Base-by-base conservation (phyloP, 2,888 invertebrate genomes). In the Neoascia interrupta region DNA sequence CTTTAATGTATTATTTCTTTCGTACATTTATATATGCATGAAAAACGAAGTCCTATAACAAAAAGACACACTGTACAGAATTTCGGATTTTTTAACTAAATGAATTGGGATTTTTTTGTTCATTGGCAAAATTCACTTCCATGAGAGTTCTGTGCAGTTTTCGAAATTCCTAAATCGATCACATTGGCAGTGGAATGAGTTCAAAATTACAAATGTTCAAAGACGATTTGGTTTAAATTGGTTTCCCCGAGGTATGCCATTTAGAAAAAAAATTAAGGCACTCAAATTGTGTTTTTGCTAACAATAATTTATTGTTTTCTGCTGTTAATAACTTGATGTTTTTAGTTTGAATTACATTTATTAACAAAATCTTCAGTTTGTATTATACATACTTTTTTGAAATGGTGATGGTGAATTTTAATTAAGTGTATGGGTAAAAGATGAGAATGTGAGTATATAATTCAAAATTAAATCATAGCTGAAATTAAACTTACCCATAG, bases 1-100 rank as follows among this genome's bases (percentile, higher is more conserved):
- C 13, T 56, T 34, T 28, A 0, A 8, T 28, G 13, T 23, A 70
- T 80, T 60, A 54, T 47, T 41, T 63, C 68, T 79, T 43, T 4
- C 31, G 2, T 31, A 31, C n/a, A 6, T 15, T 60, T 66, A 36
- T 54, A 56, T 63, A 21, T 70, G 39, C 58, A 53, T 60, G 23
- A 23, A 19, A 10, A 19, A 49, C 49, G n/a, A n/a, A n/a, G n/a
- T n/a, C n/a, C n/a, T n/a, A n/a, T 61, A 15, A 49, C 31, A n/a
- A 4, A 23, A 8, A 13, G 16, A n/a, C 26, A 11, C 5, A 54
- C 26, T 54, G 5, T n/a, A 16, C 1, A 23, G 16, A 39, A 26
- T 11, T 13, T 34, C 11, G 10, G 16, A 28, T 47, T 1, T 13
- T 6, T 2, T 8, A 11, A 18, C 18, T 3, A 15, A 45, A 23